Evolutionary conservation across 2,888 invertebrate genomes (phyloP).

Genomic region (Eudasyphora cyanicolor): DNA sequence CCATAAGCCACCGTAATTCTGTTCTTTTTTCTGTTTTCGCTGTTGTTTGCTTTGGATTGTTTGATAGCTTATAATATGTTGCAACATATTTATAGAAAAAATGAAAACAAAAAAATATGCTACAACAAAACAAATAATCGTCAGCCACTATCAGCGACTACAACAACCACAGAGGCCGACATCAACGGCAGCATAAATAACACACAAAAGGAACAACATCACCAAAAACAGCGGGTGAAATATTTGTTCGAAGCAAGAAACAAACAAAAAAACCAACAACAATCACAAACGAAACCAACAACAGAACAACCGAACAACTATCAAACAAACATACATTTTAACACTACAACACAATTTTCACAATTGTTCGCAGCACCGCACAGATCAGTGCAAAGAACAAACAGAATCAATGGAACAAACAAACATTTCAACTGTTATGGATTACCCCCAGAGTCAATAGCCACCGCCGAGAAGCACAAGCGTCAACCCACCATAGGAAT

Average conservation of each 20-base stretch:
- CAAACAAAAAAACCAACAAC: neutral
- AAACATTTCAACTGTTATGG: slow-evolving; percentile 31
- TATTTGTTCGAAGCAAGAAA: slow-evolving; percentile 65
- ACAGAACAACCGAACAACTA: slow-evolving; percentile 46
- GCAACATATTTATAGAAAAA: slow-evolving; percentile 58
- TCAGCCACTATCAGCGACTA: slow-evolving; percentile 31
- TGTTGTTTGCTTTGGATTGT: slow-evolving; percentile 56
- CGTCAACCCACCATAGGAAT: slow-evolving; percentile 10
- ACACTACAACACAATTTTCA: slow-evolving; percentile 6
- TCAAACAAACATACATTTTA: slow-evolving; percentile 30
- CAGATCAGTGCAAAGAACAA: slow-evolving; percentile 29
- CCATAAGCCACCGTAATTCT: slow-evolving; percentile 37
- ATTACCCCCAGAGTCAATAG: slow-evolving; percentile 1
- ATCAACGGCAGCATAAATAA: slow-evolving; percentile 38
- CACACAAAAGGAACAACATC: slow-evolving; percentile 53
- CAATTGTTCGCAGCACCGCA: slow-evolving; percentile 28
- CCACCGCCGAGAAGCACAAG: neutral
- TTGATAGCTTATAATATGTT: slow-evolving; percentile 56
- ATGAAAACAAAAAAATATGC: slow-evolving; percentile 11
- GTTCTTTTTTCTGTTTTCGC: slow-evolving; percentile 49
- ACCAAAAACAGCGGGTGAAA: slow-evolving; percentile 64
- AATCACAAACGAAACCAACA: slow-evolving; percentile 11
- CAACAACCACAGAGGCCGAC: slow-evolving; percentile 7
- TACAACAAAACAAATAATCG: slow-evolving; percentile 26
- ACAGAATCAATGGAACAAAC: slow-evolving; percentile 32